Evolutionary conservation across 37 sponge, comb jelly and placozoan species (phyloP).

Genomic region (Petrosia ficiformis): DNA sequence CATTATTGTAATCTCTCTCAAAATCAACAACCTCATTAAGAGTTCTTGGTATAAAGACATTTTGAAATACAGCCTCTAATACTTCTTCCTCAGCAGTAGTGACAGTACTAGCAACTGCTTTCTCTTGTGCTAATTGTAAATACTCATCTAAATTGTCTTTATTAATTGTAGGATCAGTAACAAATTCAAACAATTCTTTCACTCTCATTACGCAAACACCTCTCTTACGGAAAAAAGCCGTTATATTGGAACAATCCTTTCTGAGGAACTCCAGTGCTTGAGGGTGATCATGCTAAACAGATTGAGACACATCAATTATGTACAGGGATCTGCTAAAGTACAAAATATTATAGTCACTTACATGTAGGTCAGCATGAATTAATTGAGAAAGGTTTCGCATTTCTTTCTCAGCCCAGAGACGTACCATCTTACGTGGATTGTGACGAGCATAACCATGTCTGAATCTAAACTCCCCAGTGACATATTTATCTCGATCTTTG

Average conservation of each 20-base stretch:
- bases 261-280: conserved; percentile 94
- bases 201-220: conserved; percentile 84
- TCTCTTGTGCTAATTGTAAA: conserved; percentile 68
- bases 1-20: conserved; percentile 69
- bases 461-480: conserved; percentile 95
- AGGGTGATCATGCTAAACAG: conserved; percentile 97
- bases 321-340: conserved; percentile 72
- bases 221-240: conserved; percentile 86
- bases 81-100: conserved; percentile 37
- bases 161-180: conserved; percentile 85
- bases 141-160: conserved; percentile 88
- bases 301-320: conserved; percentile 98
- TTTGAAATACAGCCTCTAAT: conserved; percentile 86
- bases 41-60: conserved; percentile 86
- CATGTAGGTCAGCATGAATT: conserved; percentile 98
- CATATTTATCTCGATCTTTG: conserved; percentile 98
- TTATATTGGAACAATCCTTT: conserved; percentile 94
- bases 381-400: conserved; percentile 93
- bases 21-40: conserved; percentile 82
- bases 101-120: conserved; percentile 20
- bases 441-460: conserved; percentile 90
- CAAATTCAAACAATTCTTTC: conserved; percentile 93
- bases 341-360: conserved; percentile 95
- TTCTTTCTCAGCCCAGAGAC: conserved; percentile 98
- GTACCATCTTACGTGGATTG: conserved; percentile 98